phyloP scores from a whole-genome alignment of 2,888 invertebrate species.

The Drosophila falleni region DNA sequence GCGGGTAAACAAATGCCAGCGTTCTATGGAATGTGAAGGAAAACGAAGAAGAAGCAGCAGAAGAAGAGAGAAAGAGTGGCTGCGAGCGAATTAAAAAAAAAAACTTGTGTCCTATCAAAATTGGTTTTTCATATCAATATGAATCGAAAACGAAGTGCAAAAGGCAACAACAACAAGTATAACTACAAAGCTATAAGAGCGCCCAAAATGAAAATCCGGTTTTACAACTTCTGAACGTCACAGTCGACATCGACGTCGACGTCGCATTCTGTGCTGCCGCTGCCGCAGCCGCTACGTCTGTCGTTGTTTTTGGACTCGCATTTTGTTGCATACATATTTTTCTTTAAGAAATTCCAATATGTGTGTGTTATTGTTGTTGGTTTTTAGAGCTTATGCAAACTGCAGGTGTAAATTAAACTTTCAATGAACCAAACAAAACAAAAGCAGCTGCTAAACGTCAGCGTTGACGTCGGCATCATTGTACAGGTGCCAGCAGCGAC shows the following conservation, averaged over 20 bases:
- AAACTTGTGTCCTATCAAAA: constrained; percentile 45
- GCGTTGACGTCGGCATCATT: constrained; percentile 45
- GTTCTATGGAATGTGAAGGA: constrained; percentile 62
- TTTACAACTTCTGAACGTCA: constrained; percentile 73
- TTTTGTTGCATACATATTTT: constrained; percentile 38
- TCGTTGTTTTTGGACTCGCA: constrained; percentile 17
- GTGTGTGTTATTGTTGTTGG: constrained; percentile 22
- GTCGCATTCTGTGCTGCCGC: constrained; percentile 17
- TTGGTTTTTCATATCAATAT: constrained; percentile 61
- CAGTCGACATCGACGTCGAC: constrained; percentile 21
- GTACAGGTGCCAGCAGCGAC: constrained; percentile 50
- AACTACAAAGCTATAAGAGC: constrained; percentile 48
- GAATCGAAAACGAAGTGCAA: constrained; percentile 72
- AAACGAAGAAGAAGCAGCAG: constrained; percentile 26
- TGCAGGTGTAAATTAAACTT: constrained; percentile 64
- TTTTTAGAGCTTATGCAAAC: constrained; percentile 31
- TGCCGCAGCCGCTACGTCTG: constrained; percentile 1
- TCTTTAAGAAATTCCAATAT: constrained; percentile 48
- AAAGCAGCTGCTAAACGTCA: constrained; percentile 57
- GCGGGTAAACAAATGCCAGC: constrained; percentile 66
- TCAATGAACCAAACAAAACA: constrained; percentile 47
- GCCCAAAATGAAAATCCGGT: constrained; percentile 81
- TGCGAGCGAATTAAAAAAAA: constrained; percentile 24
- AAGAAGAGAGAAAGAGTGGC: constrained; percentile 25
- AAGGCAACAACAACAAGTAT: constrained; percentile 62